phyloP scores from a whole-genome alignment of 2,113 vertebrate species.

The Cercocebus atys region DNA sequence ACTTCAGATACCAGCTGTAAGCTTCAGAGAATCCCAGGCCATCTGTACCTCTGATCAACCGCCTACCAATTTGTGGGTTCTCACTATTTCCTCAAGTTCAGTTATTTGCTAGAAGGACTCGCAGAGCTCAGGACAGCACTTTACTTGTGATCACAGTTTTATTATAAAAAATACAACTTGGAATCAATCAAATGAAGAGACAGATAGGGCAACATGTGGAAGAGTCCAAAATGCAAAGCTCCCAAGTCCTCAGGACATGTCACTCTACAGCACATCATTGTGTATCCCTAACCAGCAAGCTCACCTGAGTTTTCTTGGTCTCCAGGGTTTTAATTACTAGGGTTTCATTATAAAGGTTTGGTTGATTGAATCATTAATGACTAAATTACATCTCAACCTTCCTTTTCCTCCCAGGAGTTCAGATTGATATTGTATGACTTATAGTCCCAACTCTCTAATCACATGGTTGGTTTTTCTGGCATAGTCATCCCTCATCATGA shows the following conservation, averaged over 20 bases:
- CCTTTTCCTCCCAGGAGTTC: not conserved
- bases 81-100: not conserved
- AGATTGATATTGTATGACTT: not conserved
- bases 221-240: not conserved
- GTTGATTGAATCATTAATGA: not conserved
- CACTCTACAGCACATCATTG: fast-evolving
- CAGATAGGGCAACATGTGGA: not conserved
- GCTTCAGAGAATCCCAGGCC: not conserved
- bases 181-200: not conserved
- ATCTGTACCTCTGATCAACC: not conserved
- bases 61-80: not conserved
- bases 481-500: not conserved
- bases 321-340: not conserved
- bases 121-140: not conserved
- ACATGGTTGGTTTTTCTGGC: not conserved
- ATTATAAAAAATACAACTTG: not conserved
- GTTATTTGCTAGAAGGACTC: not conserved
- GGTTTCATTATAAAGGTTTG: not conserved
- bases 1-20: not conserved
- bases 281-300: not conserved
- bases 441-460: not conserved
- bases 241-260: not conserved
- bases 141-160: not conserved
- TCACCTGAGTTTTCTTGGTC: not conserved
- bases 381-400: not conserved